Evolutionary conservation across 2,113 vertebrate genomes (phyloP).

Genomic region (Dasyornis broadbenti): DNA sequence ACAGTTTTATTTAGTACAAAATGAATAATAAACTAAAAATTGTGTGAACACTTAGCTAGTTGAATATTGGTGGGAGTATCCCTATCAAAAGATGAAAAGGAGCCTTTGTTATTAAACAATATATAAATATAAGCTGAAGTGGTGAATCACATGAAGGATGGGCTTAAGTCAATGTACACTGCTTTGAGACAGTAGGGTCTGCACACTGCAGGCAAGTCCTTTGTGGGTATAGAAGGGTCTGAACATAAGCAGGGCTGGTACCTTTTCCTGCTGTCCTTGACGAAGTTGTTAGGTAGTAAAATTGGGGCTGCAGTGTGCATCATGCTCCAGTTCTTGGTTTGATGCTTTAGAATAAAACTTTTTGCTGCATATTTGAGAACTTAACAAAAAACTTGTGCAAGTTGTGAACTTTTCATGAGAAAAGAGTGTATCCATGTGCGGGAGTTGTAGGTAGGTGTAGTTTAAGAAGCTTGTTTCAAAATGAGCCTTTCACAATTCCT

Average conservation of each 20-base stretch:
- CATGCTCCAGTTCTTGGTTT: not conserved
- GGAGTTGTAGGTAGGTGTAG: not conserved
- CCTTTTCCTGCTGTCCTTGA: not conserved
- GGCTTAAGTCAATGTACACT: not conserved
- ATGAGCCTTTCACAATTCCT: not conserved
- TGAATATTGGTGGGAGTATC: not conserved
- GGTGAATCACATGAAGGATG: not conserved
- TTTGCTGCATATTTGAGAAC: not conserved
- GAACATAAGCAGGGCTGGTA: not conserved
- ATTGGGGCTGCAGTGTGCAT: not conserved
- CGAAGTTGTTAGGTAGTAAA: not conserved
- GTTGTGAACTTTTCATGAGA: not conserved
- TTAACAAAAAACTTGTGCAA: not conserved
- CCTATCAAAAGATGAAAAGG: not conserved
- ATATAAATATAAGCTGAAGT: not conserved
- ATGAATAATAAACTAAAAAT: not conserved
- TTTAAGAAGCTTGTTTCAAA: conserved; percentile 29
- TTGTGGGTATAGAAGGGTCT: not conserved
- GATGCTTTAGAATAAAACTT: not conserved
- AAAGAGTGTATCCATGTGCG: not conserved
- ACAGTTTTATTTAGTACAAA: not conserved
- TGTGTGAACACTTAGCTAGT: not conserved
- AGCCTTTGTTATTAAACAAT: not conserved
- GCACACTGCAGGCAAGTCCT: not conserved
- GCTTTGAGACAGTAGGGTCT: not conserved